Evolutionary conservation across 2,888 invertebrate genomes (phyloP).

Genomic region (Prosapia bicincta): DNA sequence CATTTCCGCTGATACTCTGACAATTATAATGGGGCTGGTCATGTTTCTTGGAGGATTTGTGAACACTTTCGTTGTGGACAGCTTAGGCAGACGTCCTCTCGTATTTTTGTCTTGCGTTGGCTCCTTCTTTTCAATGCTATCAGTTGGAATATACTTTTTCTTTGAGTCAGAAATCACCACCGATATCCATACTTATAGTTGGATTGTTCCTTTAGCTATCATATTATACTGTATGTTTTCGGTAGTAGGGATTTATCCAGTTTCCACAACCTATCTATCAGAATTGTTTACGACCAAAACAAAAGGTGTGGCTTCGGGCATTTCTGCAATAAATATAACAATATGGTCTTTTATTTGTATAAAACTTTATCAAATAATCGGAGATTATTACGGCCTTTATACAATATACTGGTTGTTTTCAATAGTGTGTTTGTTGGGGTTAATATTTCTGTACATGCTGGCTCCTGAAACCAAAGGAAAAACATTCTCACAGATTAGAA

Average conservation of each 20-base stretch:
- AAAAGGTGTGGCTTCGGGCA: conserved; percentile 56
- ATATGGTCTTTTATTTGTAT: conserved; percentile 55
- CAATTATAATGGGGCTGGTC: conserved; percentile 23
- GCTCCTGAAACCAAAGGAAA: conserved; percentile 67
- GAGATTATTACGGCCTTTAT: conserved; percentile 33
- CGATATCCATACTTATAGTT: not conserved
- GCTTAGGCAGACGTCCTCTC: conserved; percentile 9
- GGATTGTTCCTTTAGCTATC: conserved; percentile 50
- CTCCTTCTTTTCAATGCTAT: conserved; percentile 22
- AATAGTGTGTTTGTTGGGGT: conserved; percentile 27
- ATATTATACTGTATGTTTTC: conserved; percentile 56
- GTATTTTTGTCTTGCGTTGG: conserved; percentile 29
- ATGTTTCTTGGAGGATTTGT: conserved; percentile 3
- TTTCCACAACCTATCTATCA: conserved; percentile 56
- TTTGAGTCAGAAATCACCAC: conserved; percentile 16
- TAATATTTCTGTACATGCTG: conserved; percentile 28
- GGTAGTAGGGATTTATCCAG: conserved; percentile 56
- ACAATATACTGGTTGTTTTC: conserved; percentile 33
- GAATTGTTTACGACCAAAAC: conserved; percentile 62
- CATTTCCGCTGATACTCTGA: conserved; percentile 17
- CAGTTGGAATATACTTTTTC: conserved; percentile 16
- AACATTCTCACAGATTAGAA: conserved; percentile 59
- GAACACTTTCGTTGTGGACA: conserved; percentile 12
- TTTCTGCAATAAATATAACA: conserved; percentile 55
- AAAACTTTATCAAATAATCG: conserved; percentile 49